Percentiles rank a stretch among this genome's conserved stretches.
phyloP scores from a whole-genome alignment of 2,113 vertebrate genomes.

The Microtus ochrogaster region DNA sequence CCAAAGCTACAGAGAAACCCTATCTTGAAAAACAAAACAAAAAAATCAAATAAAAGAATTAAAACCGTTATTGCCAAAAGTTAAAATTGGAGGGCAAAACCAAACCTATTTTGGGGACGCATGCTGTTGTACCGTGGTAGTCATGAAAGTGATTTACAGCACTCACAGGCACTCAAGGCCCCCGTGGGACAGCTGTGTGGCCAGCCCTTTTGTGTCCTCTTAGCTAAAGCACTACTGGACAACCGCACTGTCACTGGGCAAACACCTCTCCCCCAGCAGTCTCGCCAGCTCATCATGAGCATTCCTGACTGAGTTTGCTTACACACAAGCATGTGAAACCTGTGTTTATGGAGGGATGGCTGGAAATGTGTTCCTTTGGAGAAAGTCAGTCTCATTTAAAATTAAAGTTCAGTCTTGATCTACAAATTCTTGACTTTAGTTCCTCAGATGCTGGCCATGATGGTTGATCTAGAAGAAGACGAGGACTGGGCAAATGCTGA shows the following conservation, averaged over 20 bases:
- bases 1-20: no score
- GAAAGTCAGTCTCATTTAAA: background rate
- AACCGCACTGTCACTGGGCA: no score
- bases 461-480: slow-evolving; percentile 99
- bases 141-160: background rate
- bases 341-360: background rate
- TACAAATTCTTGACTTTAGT: slow-evolving; percentile 85
- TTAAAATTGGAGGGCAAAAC: background rate
- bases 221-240: background rate
- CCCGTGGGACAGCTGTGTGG: background rate
- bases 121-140: no score
- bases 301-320: background rate
- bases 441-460: slow-evolving; percentile 98
- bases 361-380: background rate
- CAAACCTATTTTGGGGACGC: background rate
- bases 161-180: background rate
- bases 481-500: slow-evolving; percentile 98
- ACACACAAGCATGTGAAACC: background rate
- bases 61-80: background rate
- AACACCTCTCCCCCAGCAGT: no score
- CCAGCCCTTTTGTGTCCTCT: background rate
- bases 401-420: background rate
- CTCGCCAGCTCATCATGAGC: background rate
- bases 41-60: background rate
- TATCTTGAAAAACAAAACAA: no score